Evolutionary conservation across 2,797 vertebrate species (phyloP).

Genomic region (Tapirus indicus): DNA sequence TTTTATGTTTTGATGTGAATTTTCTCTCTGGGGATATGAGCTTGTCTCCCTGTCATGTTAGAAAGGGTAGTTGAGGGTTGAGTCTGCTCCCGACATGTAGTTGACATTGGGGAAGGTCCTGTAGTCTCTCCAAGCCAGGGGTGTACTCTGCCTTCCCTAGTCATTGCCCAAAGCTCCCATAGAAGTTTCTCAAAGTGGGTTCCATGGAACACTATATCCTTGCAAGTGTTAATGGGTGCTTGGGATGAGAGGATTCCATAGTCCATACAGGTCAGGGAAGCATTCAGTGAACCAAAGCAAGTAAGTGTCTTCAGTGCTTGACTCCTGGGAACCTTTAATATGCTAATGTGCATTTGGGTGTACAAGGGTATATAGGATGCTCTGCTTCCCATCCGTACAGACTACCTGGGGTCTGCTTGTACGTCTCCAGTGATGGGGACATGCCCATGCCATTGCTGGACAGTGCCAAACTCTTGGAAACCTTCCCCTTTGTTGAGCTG

Average conservation of each 20-base stretch:
- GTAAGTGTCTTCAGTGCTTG: background rate
- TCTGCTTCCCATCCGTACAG: background rate
- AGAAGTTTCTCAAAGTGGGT: background rate
- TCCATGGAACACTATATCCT: background rate
- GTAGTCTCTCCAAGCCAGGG: background rate
- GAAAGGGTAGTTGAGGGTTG: constrained; percentile 2
- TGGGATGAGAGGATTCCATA: background rate
- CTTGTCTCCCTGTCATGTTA: background rate
- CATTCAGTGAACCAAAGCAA: background rate
- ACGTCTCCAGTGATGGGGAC: background rate
- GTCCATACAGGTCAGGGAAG: background rate
- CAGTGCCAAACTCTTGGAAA: background rate
- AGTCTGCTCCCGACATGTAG: background rate
- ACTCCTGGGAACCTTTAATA: background rate
- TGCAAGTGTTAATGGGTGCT: background rate
- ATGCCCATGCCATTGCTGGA: background rate
- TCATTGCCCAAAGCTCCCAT: background rate
- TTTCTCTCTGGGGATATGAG: background rate
- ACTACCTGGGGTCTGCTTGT: too few species aligned
- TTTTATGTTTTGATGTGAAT: background rate
- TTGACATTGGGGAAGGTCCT: background rate
- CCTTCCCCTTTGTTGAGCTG: background rate
- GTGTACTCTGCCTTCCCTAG: background rate
- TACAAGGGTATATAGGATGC: background rate
- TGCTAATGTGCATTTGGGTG: background rate